Percentiles rank a stretch among this genome's conserved stretches.
Evolutionary conservation across 2,113 vertebrate genomes (phyloP).

Genomic region (Neodon shergylaensis): DNA sequence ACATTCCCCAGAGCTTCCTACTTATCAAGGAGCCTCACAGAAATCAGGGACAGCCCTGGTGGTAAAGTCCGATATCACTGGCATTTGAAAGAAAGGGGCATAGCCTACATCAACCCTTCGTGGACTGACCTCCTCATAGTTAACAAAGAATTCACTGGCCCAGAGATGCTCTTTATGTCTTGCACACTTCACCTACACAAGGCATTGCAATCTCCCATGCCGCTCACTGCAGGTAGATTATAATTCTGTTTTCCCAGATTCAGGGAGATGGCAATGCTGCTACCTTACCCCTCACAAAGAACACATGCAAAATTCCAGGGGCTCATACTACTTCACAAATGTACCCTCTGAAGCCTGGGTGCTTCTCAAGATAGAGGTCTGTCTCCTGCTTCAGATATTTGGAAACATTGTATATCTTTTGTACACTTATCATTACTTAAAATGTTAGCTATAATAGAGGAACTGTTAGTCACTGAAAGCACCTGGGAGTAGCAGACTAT

Average conservation of each 20-base stretch:
- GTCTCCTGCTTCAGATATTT: neutral
- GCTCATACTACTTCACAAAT: neutral
- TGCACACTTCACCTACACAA: neutral
- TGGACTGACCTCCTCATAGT: neutral
- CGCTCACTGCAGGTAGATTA: neutral
- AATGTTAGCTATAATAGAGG: neutral
- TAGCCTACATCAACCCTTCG: slow-evolving; percentile 14
- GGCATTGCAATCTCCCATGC: neutral
- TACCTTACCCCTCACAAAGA: neutral
- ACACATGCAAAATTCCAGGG: neutral
- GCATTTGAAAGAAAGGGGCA: neutral
- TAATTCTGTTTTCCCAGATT: neutral
- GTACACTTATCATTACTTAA: neutral
- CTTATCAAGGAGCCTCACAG: slow-evolving; percentile 28
- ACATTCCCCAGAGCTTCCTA: slow-evolving; percentile 5
- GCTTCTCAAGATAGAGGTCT: neutral
- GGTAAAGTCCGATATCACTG: neutral
- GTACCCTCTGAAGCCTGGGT: neutral
- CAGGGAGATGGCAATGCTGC: rapidly evolving
- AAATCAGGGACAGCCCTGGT: neutral
- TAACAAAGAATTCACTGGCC: slow-evolving; percentile 17
- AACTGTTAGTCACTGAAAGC: neutral
- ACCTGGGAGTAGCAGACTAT: neutral
- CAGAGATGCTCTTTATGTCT: neutral
- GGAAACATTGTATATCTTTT: neutral